Evolutionary conservation across 1,140 invertebrate species (phyloP).

Genomic region (Cherax quadricarinatus): DNA sequence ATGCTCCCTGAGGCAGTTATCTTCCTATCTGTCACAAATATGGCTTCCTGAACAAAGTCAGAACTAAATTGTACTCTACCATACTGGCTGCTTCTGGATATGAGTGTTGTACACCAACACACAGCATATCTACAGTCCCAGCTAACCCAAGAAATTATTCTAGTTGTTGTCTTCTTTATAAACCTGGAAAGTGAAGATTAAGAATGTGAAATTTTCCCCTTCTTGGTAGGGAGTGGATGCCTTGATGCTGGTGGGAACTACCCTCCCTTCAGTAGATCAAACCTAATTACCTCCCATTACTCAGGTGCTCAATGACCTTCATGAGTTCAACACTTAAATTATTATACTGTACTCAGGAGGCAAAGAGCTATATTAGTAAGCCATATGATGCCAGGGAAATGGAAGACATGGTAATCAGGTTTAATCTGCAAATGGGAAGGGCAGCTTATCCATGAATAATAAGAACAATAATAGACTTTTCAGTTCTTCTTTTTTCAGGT

Average conservation of each 20-base stretch:
- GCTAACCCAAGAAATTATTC: not conserved
- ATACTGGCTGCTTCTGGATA: constrained; percentile 55
- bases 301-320: too few relatives aligned
- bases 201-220: not conserved
- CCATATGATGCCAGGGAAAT: too few relatives aligned
- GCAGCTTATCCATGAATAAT: too few relatives aligned
- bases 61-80: constrained; percentile 59
- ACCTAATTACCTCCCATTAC: too few relatives aligned
- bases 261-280: too few relatives aligned
- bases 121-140: not conserved
- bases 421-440: not conserved
- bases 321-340: too few relatives aligned
- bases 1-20: not conserved
- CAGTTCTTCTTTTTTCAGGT: too few relatives aligned
- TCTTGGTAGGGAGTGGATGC: not conserved
- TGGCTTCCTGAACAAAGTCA: constrained; percentile 50
- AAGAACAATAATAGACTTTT: too few relatives aligned
- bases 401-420: not conserved
- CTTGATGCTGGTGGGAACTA: too few relatives aligned
- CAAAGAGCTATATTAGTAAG: too few relatives aligned
- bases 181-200: not conserved
- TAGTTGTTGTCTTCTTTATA: not conserved
- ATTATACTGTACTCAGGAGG: too few relatives aligned
- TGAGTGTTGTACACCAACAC: constrained; percentile 17
- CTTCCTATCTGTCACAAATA: constrained; percentile 41